Evolutionary conservation across 2,797 vertebrate species (phyloP).

Genomic region (Manis javanica): DNA sequence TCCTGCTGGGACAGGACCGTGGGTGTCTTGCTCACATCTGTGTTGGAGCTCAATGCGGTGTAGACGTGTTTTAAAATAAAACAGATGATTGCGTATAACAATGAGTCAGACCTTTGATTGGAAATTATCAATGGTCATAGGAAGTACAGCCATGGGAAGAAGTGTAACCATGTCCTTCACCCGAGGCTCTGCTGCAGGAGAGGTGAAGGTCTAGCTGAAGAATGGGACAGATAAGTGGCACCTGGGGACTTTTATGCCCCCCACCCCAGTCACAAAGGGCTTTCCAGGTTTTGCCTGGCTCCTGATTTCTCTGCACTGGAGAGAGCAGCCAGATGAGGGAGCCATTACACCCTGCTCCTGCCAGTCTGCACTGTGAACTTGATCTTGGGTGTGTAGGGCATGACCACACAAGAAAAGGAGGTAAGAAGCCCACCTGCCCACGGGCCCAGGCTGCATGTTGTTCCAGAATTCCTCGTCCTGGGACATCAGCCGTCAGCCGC

Average conservation of each 20-base stretch:
- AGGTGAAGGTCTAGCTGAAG: neutral
- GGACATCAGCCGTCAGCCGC: neutral
- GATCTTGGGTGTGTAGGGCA: neutral
- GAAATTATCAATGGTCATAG: neutral
- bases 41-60: slow-evolving; percentile 61
- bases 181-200: neutral
- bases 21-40: slow-evolving; percentile 60
- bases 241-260: neutral
- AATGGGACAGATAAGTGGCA: no score
- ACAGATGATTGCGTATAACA: slow-evolving; percentile 3
- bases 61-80: slow-evolving; percentile 74
- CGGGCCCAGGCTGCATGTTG: neutral
- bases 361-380: neutral
- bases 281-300: neutral
- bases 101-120: slow-evolving; percentile 25
- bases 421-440: no score
- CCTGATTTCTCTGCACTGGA: neutral
- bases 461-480: neutral
- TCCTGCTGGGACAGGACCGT: slow-evolving; percentile 69
- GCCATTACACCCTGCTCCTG: neutral
- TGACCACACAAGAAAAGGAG: neutral
- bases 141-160: neutral
- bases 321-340: neutral
- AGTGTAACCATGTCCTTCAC: neutral
- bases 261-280: neutral